Evolutionary conservation across 2,113 vertebrate genomes (phyloP), one percentile per base, ranked within the genome.

Genomic region (Marcusenius ussheri): DNA sequence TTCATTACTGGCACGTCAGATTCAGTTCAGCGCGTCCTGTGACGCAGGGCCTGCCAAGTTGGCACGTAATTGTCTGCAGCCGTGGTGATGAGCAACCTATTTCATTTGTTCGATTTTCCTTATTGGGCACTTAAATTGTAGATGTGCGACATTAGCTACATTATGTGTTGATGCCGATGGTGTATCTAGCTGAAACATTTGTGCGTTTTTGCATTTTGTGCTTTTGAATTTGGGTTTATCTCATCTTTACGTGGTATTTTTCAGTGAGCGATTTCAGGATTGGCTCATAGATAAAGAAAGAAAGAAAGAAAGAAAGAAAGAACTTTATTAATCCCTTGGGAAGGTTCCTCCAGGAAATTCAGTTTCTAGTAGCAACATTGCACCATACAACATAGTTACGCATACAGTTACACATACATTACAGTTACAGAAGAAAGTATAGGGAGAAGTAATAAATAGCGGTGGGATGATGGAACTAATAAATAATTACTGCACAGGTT

Each of bases 261-360:
- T 80, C 11, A 70, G 5, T 70, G 27, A 27, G n/a, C 11, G 3
- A 13, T 70, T 31, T 70, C 9, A 11, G 62, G 62, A 70, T 70
- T 27, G 62, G 62, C 27, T 13, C 1, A 1, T 13, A 0, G 13
- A 51, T 4, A 4, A 5, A 45, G 50, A 17, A 0, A 4, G 50
- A 51, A 0, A 1, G 13, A 17, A 1, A 51, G 13, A 50, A n/a
- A n/a, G n/a, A n/a, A n/a, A n/a, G n/a, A n/a, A n/a, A n/a, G 2
- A 50, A 51, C 50, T 51, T 51, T 51, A 51, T 51, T 51, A 51
- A 51, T 51, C 50, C 13, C 3, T 51, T 1, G 11, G 49, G 49
- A 51, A 51, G 13, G 3, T 51, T 51, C 50, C 50, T 51, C 3
- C 3, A 3, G 50, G 50, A 51, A 51, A 51, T 51, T 15, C 50